Evolutionary conservation across 2,888 invertebrate genomes (phyloP), one percentile per base, ranked within the genome.

Genomic region (Dryobota labecula): DNA sequence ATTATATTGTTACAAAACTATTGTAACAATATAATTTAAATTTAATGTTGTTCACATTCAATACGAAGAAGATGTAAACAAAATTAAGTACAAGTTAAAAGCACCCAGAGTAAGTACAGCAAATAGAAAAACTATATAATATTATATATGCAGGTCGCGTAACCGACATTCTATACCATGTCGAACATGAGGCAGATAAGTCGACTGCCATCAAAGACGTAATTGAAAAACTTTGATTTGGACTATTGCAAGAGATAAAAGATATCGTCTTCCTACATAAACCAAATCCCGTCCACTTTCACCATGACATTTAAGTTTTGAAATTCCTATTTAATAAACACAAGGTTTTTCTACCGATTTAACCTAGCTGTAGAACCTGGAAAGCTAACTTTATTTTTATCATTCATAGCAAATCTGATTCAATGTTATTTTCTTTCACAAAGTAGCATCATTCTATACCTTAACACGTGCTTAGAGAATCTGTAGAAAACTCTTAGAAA

Each of bases 381-480:
- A 64, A 68, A 51, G 15, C 36, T 45, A 45, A 47, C 65, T 30
- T 63, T 66, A 70, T 63, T 63, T 73, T 70, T 56, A 70, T 43
- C 43, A 58, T 70, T 66, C 53, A 57, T 66, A 56, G 62, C 54
- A 75, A 75, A 70, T 70, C 30, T 18, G 62, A 80, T 66, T 70
- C 57, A 54, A 45, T 62, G 30, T 38, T 33, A 45, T 58, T 75
- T 75, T 56, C 63, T 54, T 45, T 51, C 30, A 54, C 58, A 51
- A 70, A 57, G 56, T 62, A 53, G 36, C 45, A 66, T 41, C 54
- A 65, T 61, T 67, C 58, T 54, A 53, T 63, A 67, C 30, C 62
- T 49, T 63, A 60, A 18, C 61, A 67, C 68, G 62, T 51, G 43
- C 53, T 67, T 54, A 62, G 60, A 60, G 53, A 73, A 63, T 60